Evolutionary conservation across 2,797 vertebrate species (phyloP).

Genomic region (Chiloscyllium punctatum): DNA sequence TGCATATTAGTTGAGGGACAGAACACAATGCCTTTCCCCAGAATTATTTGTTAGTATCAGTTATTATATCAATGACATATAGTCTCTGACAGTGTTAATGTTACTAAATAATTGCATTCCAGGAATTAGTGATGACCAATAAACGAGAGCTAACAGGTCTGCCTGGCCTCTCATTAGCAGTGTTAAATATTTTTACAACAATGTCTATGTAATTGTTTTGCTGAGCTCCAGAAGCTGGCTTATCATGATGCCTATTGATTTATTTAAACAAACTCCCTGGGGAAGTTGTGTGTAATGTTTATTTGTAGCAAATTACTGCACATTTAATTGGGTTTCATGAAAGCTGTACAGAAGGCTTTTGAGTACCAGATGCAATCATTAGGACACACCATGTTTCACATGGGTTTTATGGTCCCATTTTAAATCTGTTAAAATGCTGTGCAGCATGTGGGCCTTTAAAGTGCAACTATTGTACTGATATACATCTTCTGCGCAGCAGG

Average conservation of each 20-base stretch:
- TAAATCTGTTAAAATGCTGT: not conserved
- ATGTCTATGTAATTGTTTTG: not conserved
- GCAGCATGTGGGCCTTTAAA: not conserved
- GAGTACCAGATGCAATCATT: constrained; percentile 30
- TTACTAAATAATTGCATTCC: not conserved
- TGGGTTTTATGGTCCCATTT: constrained; percentile 19
- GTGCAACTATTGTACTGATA: not conserved
- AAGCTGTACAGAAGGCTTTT: constrained; percentile 20
- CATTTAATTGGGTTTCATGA: constrained; percentile 32
- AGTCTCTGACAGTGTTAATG: not conserved
- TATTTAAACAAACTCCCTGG: constrained; percentile 35
- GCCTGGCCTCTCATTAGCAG: constrained; percentile 10
- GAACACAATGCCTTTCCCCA: not conserved
- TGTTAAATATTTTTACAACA: not conserved
- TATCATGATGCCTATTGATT: constrained; percentile 28
- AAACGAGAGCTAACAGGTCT: not conserved
- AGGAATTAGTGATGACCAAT: constrained; percentile 4
- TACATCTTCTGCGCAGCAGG: not conserved
- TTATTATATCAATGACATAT: not conserved
- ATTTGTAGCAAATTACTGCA: constrained; percentile 34
- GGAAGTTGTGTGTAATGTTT: constrained; percentile 14
- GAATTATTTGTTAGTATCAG: not conserved
- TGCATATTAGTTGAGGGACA: too few relatives aligned
- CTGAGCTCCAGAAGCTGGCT: not conserved
- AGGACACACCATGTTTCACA: not conserved